Base-by-base conservation (phyloP, 1,140 invertebrate genomes). In the Ganaspis sp. region DNA sequence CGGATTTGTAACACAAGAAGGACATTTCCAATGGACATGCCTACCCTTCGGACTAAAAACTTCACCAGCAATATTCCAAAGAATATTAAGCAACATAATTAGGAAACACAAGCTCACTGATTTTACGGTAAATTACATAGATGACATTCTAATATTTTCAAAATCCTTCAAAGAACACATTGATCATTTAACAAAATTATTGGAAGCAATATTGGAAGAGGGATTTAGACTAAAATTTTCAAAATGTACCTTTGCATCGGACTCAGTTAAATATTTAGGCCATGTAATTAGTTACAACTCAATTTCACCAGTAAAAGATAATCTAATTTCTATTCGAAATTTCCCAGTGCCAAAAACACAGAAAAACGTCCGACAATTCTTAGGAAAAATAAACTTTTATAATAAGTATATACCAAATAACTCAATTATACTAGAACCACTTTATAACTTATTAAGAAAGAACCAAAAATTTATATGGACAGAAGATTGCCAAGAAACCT, bases 71-170 rank as follows among this genome's bases (percentile, higher is more conserved):
- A n/a, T n/a, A n/a, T 81, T 76, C 75, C 73, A 81, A 76, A 71
- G 76, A 58, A 49, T 81, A 34, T 54, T 81, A 64, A 38, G 69
- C 53, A 88, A 81, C 49, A 84, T 87, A 34, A 40, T 87, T 38
- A 83, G 81, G 77, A 87, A 87, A 78, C 34, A 85, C 54, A 83
- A 87, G n/a, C 42, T 86, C 4, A 69, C 76, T 70, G 49, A 81
- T 38, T 85, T 86, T 69, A 23, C 70, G 11, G 74, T 83, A 75
- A 83, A 83, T 73, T 86, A 82, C 49, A 84, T 87, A 71, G 86
- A 87, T 77, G 86, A 89, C 74, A 87, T 88, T 42, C 53, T 87
- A 45, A 79, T 89, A 42, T 87, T 86, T 73, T 86, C 86, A 15
- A 82, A 89, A 85, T 74, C 81, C 21, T 85, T 82, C 73, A 37